phyloP scores from a whole-genome alignment of 2,797 vertebrate species.

The Ctenopoma kingsleyae region DNA sequence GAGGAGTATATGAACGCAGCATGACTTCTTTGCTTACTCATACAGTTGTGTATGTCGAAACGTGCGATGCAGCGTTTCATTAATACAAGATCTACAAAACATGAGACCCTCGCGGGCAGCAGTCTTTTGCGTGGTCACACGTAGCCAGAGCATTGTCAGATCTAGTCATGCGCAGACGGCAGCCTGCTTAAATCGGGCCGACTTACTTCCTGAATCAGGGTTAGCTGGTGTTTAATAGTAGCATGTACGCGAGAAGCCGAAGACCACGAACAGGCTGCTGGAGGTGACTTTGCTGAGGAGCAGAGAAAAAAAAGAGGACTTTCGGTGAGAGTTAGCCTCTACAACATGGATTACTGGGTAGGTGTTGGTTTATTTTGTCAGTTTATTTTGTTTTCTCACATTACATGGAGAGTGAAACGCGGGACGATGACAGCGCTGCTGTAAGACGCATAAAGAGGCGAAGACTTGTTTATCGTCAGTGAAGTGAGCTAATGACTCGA shows the following conservation, averaged over 20 bases:
- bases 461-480: slow-evolving; percentile 57
- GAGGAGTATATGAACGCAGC: slow-evolving; percentile 10
- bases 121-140: accelerated
- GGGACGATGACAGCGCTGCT: slow-evolving; percentile 24
- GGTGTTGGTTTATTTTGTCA: slow-evolving; percentile 58
- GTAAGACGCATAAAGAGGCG: slow-evolving; percentile 13
- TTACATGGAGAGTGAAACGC: not conserved
- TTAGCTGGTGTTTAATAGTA: slow-evolving; percentile 70
- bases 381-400: slow-evolving; percentile 14
- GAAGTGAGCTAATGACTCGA: slow-evolving; percentile 34
- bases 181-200: slow-evolving; percentile 15
- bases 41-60: slow-evolving; percentile 15
- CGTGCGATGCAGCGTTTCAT: not conserved
- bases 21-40: slow-evolving; percentile 34
- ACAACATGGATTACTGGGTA: slow-evolving; percentile 86
- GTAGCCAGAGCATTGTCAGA: slow-evolving; percentile 10
- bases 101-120: accelerated
- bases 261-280: slow-evolving; percentile 47
- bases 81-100: slow-evolving; percentile 29
- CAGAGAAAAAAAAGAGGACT: slow-evolving; percentile 28
- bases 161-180: slow-evolving; percentile 37
- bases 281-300: slow-evolving; percentile 58
- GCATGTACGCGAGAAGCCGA: slow-evolving; percentile 71
- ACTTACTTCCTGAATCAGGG: slow-evolving; percentile 76
- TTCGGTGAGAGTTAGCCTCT: slow-evolving; percentile 34